These are phyloP conservation scores for Hymenochirus boettgeri DNA, from an alignment of 2,113 vertebrate genomes.

Conservation along the genomic window DNA sequence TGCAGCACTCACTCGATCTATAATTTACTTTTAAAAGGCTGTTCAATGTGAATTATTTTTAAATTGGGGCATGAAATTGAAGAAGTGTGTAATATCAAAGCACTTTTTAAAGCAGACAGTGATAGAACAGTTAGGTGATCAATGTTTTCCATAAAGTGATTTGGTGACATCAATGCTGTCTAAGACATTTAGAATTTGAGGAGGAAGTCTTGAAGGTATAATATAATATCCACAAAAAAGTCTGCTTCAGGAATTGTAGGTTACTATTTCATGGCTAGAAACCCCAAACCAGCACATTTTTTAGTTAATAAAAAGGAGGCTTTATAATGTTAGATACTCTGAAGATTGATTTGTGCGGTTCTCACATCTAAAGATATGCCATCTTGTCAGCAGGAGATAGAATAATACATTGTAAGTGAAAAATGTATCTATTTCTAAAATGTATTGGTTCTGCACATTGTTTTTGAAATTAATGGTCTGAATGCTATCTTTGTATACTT, in stretches of 20 bases:
- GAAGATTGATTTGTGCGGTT: conserved; percentile 1
- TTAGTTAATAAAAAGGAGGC: neutral
- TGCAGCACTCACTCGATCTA: neutral
- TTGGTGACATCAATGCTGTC: conserved; percentile 4
- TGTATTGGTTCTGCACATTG: neutral
- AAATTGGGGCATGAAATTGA: neutral
- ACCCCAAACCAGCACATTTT: neutral
- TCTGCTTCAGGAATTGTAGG: neutral
- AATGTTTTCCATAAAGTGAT: neutral
- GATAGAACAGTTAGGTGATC: neutral
- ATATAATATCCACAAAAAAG: neutral
- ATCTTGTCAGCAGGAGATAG: neutral
- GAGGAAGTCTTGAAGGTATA: neutral
- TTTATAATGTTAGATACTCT: neutral
- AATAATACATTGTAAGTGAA: neutral
- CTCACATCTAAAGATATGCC: neutral
- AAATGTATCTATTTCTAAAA: too few species aligned
- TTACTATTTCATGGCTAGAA: neutral
- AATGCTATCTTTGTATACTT: neutral
- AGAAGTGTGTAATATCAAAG: neutral
- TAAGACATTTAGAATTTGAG: neutral
- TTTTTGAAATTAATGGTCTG: neutral
- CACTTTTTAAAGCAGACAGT: neutral
- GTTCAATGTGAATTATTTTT: neutral
- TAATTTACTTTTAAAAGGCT: neutral